Base-by-base conservation (phyloP, 2,888 invertebrate species). In the Rugalucina vietnamica region DNA sequence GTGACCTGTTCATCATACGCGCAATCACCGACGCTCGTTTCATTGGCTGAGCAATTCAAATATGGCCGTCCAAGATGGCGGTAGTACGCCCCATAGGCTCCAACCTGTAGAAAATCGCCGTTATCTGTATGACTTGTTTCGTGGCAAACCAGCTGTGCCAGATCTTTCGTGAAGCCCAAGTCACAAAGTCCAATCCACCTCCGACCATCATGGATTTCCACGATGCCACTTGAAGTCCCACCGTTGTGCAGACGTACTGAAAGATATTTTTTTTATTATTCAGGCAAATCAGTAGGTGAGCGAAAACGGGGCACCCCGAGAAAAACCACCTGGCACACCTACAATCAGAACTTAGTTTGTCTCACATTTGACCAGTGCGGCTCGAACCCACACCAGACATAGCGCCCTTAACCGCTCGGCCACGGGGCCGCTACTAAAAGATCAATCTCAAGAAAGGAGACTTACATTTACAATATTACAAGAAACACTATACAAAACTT, bases 181-280 rank as follows among this genome's bases (percentile, higher is more conserved):
- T 97, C 97, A 93, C 97, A 97, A 18, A 97, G 96, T 85, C 96
- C 96, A 1, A 97, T 97, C 96, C 97, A 97, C 81, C 95, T 95
- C 0, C 96, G 96, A 82, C 94, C 79, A 1, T 88, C 77, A 29
- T 87, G 81, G 8, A 89, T 76, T 70, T 91, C 90, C 2, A 91
- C 85, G 14, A 90, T 88, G 0, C 92, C 92, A 36, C 83, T 60
- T 39, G 81, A 85, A 0, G 78, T 82, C 14, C 54, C 76, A 24
- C 82, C 84, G 27, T 85, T 84, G n/a, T 72, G 73, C 5, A 91
- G 79, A 39, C 90, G 85, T 2, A 90, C 91, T 91, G 81, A 37
- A 89, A 87, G 27, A 12, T n/a, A 29, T n/a, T n/a, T n/a, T n/a
- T n/a, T n/a, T n/a, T n/a, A n/a, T n/a, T n/a, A n/a, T n/a, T n/a